phyloP scores from a whole-genome alignment of 2,797 vertebrate species.

The Semaprochilodus insignis region DNA sequence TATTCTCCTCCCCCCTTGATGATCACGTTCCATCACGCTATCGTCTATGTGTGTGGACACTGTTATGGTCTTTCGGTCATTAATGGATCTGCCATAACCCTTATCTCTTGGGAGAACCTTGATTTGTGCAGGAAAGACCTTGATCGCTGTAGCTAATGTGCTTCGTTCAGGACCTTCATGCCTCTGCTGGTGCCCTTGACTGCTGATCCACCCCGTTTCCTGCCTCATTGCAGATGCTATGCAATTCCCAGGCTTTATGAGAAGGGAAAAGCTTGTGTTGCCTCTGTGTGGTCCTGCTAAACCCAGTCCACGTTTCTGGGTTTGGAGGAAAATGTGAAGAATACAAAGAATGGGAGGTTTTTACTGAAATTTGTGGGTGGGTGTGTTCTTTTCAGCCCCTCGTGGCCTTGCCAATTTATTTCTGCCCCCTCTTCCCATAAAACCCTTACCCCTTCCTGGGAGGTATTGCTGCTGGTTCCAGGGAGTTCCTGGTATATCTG shows the following conservation, averaged over 20 bases:
- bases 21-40: not conserved
- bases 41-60: not conserved
- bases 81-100: slow-evolving; percentile 25
- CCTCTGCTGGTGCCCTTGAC: not conserved
- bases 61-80: slow-evolving; percentile 6
- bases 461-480: not conserved
- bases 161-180: slow-evolving; percentile 27
- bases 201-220: not conserved
- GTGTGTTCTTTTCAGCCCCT: not conserved
- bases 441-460: not conserved
- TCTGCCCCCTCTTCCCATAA: not conserved
- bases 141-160: slow-evolving; percentile 11
- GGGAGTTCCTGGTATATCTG: not conserved
- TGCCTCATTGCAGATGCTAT: not conserved
- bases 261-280: not conserved
- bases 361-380: slow-evolving; percentile 32
- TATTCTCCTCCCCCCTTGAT: no score
- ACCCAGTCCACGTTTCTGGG: not conserved
- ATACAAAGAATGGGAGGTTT: not conserved
- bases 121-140: slow-evolving; percentile 13
- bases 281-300: not conserved
- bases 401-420: not conserved
- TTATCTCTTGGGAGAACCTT: slow-evolving; percentile 33
- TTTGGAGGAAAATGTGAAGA: not conserved
- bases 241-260: not conserved